Evolutionary conservation across 2,888 invertebrate genomes (phyloP).

Genomic region (Leucozona laternaria): DNA sequence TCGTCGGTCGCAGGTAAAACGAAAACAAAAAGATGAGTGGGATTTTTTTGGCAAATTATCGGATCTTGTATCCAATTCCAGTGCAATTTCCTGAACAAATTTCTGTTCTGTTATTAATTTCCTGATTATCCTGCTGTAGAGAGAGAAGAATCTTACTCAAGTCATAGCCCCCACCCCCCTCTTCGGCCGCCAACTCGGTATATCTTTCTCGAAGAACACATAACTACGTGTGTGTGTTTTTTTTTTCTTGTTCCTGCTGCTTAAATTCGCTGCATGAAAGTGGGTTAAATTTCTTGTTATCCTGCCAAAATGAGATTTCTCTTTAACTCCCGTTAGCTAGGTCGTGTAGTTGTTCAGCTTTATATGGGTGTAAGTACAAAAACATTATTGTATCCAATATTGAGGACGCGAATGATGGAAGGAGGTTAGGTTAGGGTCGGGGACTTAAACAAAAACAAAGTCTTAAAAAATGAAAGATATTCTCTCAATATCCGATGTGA

Average conservation of each 20-base stretch:
- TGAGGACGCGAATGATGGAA: constrained; percentile 25
- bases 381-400: constrained; percentile 53
- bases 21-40: not conserved
- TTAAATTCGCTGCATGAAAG: constrained; percentile 19
- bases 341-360: constrained; percentile 6
- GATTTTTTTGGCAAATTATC: constrained; percentile 64
- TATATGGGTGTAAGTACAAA: constrained; percentile 34
- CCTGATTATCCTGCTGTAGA: constrained; percentile 66
- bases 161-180: not conserved
- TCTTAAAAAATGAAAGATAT: not conserved
- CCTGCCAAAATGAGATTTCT: constrained; percentile 62
- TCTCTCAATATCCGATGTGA: constrained; percentile 41
- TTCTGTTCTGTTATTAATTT: constrained; percentile 69
- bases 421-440: constrained; percentile 2
- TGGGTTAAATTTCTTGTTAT: constrained; percentile 62
- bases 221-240: not conserved
- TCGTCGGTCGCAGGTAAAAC: not conserved
- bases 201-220: not conserved
- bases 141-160: constrained; percentile 25
- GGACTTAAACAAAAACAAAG: not conserved
- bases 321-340: constrained; percentile 23
- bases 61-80: constrained; percentile 61
- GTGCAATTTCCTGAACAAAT: constrained; percentile 68
- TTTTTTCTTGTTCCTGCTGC: not conserved
- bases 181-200: too few relatives aligned